Percentiles rank a stretch among this genome's conserved stretches.
Evolutionary conservation across 2,797 vertebrate genomes (phyloP).

Genomic region (Poecilia velifera): DNA sequence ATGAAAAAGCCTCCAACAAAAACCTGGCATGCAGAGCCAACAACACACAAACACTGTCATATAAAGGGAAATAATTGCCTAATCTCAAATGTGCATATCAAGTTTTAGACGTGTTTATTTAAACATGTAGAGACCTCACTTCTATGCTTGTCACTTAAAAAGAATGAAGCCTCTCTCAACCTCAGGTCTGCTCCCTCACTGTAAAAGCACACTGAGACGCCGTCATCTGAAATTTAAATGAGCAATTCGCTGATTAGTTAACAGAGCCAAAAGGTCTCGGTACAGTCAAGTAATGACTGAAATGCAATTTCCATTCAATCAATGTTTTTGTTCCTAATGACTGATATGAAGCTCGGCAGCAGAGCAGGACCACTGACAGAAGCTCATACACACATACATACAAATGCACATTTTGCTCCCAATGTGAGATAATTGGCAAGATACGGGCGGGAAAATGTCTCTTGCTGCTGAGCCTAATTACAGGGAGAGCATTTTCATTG

Average conservation of each 20-base stretch:
- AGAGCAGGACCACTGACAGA: conserved; percentile 36
- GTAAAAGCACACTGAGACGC: conserved; percentile 23
- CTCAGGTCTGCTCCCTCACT: conserved; percentile 47
- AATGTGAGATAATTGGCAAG: conserved; percentile 65
- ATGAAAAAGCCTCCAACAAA: not conserved
- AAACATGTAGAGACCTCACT: conserved; percentile 2
- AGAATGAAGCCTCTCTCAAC: conserved; percentile 36
- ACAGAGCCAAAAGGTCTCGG: conserved; percentile 57
- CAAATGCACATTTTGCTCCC: conserved; percentile 35
- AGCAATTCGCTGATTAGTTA: conserved; percentile 61
- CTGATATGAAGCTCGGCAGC: conserved; percentile 42
- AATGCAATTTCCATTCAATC: conserved; percentile 62
- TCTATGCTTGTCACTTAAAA: conserved; percentile 4
- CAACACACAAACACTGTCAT: conserved; percentile 5
- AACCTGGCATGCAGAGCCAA: not conserved
- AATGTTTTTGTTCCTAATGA: conserved; percentile 61
- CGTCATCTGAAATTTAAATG: conserved; percentile 64
- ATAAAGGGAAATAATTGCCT: not conserved
- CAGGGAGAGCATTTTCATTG: conserved; percentile 55
- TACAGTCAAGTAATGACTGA: conserved; percentile 56
- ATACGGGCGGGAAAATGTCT: conserved; percentile 32
- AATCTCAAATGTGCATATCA: conserved; percentile 14
- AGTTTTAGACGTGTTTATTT: conserved; percentile 1
- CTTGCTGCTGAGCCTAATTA: conserved; percentile 65
- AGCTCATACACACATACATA: conserved; percentile 28